Base-by-base conservation (phyloP, 2,888 invertebrate species). In the Drosophila sordidula region DNA sequence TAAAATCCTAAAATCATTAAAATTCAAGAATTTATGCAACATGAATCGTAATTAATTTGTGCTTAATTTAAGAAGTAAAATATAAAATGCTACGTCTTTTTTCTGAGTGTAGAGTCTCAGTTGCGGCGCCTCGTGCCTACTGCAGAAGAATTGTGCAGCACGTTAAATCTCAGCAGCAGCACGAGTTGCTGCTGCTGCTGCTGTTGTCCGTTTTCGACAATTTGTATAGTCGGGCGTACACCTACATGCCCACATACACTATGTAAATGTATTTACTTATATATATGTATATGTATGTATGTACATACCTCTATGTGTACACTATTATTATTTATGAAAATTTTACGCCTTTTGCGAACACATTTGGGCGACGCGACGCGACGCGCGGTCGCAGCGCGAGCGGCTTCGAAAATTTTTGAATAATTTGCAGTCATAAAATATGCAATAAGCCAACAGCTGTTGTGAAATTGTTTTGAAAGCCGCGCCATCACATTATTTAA, bases 381-480 rank as follows among this genome's bases (percentile, higher is more conserved):
- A 22, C 14, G 6, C 41, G 62, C 54, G 66, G 65, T 52, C 56
- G 65, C 42, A 55, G 50, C 57, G 74, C 63, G 69, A 74, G 78
- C 72, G 77, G 82, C 77, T 76, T 80, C 78, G 82, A 79, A 82
- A 90, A 84, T 87, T 90, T 92, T 90, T 92, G 91, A 92, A 92
- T 92, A 92, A 92, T 92, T 92, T 92, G 90, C 91, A 90, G 91
- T 89, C 91, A 91, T 92, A 92, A 92, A 92, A 92, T 92, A 92
- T 92, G 90, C 91, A 92, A 92, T 92, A 91, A 92, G 91, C 91
- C 90, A 92, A 91, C 92, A 92, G 91, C 91, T 92, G 92, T 91
- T 92, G 90, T 89, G 87, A 92, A 92, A 92, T 92, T 92, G 92
- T 92, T 92, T 92, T 90, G 90, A 90, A 92, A 91, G 92, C 92